Percentiles rank a stretch among this genome's conserved stretches.
These are phyloP conservation scores for Apodemia mormo DNA, from an alignment of 2,888 invertebrate genomes.

Conservation along the genomic window DNA sequence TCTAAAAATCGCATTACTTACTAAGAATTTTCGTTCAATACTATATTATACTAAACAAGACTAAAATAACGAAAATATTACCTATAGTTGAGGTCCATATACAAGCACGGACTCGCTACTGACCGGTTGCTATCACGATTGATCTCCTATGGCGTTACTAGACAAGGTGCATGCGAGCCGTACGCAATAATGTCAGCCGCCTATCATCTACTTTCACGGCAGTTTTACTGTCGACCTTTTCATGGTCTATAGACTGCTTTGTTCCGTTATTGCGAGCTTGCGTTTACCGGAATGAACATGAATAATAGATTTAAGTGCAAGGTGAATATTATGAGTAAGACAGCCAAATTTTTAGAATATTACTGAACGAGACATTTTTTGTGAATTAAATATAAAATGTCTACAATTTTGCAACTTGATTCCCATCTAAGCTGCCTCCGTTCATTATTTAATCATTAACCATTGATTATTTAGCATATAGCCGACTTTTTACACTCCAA, in stretches of 20 bases:
- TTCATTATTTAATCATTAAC: no score
- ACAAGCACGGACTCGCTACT: not conserved
- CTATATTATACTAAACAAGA: no score
- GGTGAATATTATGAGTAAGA: not conserved
- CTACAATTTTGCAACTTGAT: no score
- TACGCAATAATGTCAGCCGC: conserved; percentile 72
- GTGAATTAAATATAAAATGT: no score
- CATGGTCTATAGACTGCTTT: conserved; percentile 47
- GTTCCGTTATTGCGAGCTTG: conserved; percentile 25
- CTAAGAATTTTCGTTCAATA: no score
- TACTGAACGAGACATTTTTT: no score
- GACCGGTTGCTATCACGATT: conserved; percentile 1
- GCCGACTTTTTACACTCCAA: no score
- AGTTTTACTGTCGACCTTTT: conserved; percentile 46
- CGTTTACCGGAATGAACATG: not conserved
- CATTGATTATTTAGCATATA: no score
- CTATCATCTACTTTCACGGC: conserved; percentile 69
- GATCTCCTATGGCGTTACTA: conserved; percentile 41
- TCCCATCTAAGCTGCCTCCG: no score
- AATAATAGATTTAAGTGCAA: not conserved
- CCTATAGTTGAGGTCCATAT: not conserved
- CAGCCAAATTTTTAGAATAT: no score
- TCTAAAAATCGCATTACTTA: no score
- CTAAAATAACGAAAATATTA: no score
- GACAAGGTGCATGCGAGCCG: conserved; percentile 36